These are phyloP conservation scores for Bombyx mori DNA, from an alignment of 1,140 invertebrate species.

Conservation along the genomic window DNA sequence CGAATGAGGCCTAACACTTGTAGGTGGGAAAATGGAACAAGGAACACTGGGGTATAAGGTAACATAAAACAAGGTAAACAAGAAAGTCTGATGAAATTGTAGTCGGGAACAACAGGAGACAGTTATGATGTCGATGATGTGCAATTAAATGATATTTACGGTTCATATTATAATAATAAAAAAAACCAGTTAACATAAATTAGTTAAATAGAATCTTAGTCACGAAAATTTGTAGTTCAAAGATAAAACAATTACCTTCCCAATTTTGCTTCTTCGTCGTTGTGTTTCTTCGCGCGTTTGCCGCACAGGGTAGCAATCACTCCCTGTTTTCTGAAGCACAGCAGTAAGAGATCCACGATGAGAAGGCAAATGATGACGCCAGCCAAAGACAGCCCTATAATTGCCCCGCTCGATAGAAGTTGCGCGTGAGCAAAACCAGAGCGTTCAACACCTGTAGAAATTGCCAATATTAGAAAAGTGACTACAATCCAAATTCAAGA, in stretches of 20 bases:
- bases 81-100: conserved; percentile 6
- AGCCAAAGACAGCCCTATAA: conserved; percentile 84
- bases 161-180: too few relatives aligned
- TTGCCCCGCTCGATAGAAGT: conserved; percentile 79
- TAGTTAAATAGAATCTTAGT: not conserved
- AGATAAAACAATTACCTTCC: conserved; percentile 76
- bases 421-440: conserved; percentile 67
- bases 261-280: conserved; percentile 84
- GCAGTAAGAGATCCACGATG: conserved; percentile 83
- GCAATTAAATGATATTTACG: conserved; percentile 4
- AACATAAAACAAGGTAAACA: not conserved
- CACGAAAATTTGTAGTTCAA: not conserved
- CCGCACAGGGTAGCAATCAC: conserved; percentile 82
- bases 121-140: conserved; percentile 43
- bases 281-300: conserved; percentile 75
- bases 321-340: conserved; percentile 78
- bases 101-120: not conserved
- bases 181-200: too few relatives aligned
- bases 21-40: too few relatives aligned
- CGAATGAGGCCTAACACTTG: too few relatives aligned
- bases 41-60: too few relatives aligned
- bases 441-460: conserved; percentile 72
- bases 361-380: conserved; percentile 81
- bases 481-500: conserved; percentile 19
- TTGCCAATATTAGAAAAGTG: conserved; percentile 16